phyloP scores from a whole-genome alignment of 2,888 invertebrate species.

The Petrolisthes cinctipes region DNA sequence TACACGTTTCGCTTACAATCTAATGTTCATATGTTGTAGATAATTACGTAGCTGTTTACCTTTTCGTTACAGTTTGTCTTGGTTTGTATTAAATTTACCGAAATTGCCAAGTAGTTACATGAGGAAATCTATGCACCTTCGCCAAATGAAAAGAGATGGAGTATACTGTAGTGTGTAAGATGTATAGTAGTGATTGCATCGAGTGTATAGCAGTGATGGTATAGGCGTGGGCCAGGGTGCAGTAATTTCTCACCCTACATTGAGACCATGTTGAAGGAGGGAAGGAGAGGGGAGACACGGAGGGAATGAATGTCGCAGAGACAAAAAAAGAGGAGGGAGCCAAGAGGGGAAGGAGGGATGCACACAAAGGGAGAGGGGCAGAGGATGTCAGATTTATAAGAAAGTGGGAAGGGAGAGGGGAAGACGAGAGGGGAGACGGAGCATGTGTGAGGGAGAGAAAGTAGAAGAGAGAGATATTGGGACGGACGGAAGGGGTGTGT shows the following conservation, averaged over 20 bases:
- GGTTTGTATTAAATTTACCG: too few relatives aligned
- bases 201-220: background rate
- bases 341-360: background rate
- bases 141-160: too few relatives aligned
- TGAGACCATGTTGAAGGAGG: background rate
- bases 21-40: too few relatives aligned
- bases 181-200: background rate
- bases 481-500: background rate
- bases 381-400: constrained; percentile 11
- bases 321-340: background rate
- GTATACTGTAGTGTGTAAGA: background rate
- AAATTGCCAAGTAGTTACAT: too few relatives aligned
- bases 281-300: background rate
- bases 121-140: too few relatives aligned
- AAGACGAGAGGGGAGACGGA: background rate
- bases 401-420: background rate
- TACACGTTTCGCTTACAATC: too few relatives aligned
- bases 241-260: background rate
- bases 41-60: too few relatives aligned
- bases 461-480: background rate
- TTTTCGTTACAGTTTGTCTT: too few relatives aligned
- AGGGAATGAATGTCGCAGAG: background rate
- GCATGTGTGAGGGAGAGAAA: background rate
- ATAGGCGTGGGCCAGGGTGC: background rate
- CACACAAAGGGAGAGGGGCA: background rate